phyloP scores from a whole-genome alignment of 2,888 invertebrate species.

The Sarcophaga carnaria region DNA sequence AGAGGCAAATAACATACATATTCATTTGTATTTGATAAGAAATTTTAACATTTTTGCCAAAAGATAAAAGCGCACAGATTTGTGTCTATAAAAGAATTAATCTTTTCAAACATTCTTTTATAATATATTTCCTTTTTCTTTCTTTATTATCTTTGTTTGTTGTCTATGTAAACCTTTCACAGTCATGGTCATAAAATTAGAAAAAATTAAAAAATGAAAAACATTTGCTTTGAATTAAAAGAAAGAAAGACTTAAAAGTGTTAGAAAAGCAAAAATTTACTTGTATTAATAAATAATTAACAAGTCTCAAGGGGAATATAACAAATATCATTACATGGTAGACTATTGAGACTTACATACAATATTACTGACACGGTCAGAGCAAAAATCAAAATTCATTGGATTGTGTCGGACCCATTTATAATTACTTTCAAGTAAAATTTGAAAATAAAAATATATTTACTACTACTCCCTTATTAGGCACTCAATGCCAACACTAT shows the following conservation, averaged over 20 bases:
- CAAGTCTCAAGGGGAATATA: no score
- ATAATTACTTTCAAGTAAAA: no score
- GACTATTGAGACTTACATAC: no score
- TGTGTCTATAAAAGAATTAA: not conserved
- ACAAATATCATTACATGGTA: no score
- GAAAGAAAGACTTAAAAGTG: no score
- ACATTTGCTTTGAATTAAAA: not conserved
- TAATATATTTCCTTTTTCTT: not conserved
- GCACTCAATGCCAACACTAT: no score
- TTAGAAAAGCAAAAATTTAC: no score
- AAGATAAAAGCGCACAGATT: not conserved
- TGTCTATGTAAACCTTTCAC: not conserved
- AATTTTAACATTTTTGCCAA: not conserved
- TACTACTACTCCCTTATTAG: no score
- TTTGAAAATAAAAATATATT: not conserved
- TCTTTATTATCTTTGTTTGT: slow-evolving; percentile 2
- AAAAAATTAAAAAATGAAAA: not conserved
- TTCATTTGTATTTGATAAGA: not conserved
- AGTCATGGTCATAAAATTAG: not conserved
- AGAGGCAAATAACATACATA: not conserved
- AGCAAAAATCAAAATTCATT: no score
- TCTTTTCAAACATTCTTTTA: not conserved
- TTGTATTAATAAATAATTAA: no score
- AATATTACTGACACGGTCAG: no score
- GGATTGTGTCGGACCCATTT: no score